phyloP scores from a whole-genome alignment of 1,140 invertebrate genomes.

The Pomacea maculata region DNA sequence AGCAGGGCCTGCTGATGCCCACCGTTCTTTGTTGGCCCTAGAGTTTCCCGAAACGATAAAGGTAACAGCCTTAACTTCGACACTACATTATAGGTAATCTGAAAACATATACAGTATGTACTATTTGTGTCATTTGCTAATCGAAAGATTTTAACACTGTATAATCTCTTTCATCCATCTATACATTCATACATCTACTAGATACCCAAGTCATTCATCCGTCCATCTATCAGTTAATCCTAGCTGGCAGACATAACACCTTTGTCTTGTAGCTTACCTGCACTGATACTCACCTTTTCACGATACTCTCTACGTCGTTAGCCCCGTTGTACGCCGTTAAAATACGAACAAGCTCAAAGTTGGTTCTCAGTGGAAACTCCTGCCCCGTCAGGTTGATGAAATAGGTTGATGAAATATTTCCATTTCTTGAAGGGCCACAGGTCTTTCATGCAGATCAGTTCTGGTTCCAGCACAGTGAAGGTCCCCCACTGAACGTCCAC shows the following conservation, averaged over 20 bases:
- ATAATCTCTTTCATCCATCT: too few relatives aligned
- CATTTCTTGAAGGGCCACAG: constrained; percentile 38
- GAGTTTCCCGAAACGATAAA: too few relatives aligned
- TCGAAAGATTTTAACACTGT: too few relatives aligned
- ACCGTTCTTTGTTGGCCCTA: not conserved
- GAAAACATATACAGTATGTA: too few relatives aligned
- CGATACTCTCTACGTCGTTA: constrained; percentile 37
- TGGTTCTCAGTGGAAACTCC: constrained; percentile 56
- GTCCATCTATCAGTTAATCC: not conserved
- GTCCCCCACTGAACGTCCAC: constrained; percentile 40
- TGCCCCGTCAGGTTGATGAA: constrained; percentile 53
- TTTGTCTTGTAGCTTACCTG: not conserved
- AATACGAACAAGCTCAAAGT: constrained; percentile 48
- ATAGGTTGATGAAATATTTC: constrained; percentile 57
- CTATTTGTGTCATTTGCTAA: too few relatives aligned
- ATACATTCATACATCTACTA: too few relatives aligned
- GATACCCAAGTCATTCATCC: not conserved
- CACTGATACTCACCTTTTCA: constrained; percentile 16
- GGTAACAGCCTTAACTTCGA: too few relatives aligned
- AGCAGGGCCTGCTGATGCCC: not conserved
- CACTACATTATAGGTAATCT: too few relatives aligned
- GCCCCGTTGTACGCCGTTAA: constrained; percentile 43
- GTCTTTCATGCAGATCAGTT: constrained; percentile 43
- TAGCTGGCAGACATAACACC: not conserved
- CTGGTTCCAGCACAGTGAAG: constrained; percentile 42